These are phyloP conservation scores for Micronisus gabar DNA, from an alignment of 2,113 vertebrate species.

Conservation along the genomic window DNA sequence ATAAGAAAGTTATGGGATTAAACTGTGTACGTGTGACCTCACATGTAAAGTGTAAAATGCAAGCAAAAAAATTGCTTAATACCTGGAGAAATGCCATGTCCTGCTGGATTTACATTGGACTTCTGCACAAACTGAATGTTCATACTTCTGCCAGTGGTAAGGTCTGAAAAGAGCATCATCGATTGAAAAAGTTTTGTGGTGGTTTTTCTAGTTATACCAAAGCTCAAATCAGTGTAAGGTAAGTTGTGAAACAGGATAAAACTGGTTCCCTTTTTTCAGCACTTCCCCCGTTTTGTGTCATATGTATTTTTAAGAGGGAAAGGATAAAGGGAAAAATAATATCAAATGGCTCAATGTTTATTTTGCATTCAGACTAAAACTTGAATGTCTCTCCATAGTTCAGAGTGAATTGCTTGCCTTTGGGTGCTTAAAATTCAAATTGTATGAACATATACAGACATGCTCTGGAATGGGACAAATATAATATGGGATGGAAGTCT, in stretches of 20 bases:
- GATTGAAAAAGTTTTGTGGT: not conserved
- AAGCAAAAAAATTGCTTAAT: not conserved
- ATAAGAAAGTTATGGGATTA: not conserved
- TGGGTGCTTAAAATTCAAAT: not conserved
- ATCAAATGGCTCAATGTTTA: not conserved
- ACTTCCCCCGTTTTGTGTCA: not conserved
- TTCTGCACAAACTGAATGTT: not conserved
- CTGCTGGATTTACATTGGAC: not conserved
- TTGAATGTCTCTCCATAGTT: not conserved
- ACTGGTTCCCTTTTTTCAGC: not conserved
- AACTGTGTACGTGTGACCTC: not conserved
- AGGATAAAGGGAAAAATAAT: not conserved
- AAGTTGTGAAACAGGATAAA: not conserved
- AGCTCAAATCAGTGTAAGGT: not conserved
- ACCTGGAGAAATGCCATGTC: not conserved
- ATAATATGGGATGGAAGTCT: not conserved
- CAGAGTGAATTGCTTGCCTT: not conserved
- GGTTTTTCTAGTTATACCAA: not conserved
- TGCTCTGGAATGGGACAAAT: not conserved
- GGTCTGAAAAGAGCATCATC: not conserved
- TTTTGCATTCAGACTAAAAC: not conserved
- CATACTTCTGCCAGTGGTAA: not conserved
- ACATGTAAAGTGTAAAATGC: not conserved
- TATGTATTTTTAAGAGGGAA: not conserved
- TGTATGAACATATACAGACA: not conserved